Conservation (phyloP, 2,888 invertebrate species). For the Crepidodera aurea region DNA sequence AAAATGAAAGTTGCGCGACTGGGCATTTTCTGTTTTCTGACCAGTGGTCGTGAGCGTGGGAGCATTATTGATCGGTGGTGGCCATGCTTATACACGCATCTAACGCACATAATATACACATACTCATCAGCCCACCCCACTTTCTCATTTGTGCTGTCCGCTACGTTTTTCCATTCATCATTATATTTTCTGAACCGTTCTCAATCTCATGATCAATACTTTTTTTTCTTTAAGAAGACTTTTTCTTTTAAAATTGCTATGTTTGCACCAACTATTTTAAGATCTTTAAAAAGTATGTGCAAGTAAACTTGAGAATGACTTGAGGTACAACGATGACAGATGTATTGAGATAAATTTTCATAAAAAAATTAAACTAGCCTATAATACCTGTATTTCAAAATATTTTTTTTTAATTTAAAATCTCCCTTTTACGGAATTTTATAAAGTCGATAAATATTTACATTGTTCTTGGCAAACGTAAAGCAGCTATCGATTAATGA, state of each 20-base stretch:
- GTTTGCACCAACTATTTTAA: background rate
- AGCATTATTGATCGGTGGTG: slow-evolving; percentile 60
- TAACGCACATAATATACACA: slow-evolving; percentile 50
- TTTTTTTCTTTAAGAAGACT: slow-evolving; percentile 44
- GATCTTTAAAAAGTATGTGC: no score
- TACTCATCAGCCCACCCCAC: slow-evolving; percentile 52
- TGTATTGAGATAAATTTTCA: no score
- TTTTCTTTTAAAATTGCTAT: background rate
- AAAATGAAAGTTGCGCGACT: slow-evolving; percentile 61
- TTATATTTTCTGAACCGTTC: slow-evolving; percentile 60
- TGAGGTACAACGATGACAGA: no score
- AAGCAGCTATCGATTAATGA: no score
- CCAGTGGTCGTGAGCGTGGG: slow-evolving; percentile 62
- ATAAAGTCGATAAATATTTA: no score
- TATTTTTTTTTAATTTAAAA: no score
- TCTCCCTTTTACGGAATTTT: no score
- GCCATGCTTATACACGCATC: slow-evolving; percentile 56
- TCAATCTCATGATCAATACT: slow-evolving; percentile 62
- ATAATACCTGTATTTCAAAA: no score
- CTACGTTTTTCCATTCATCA: slow-evolving; percentile 61
- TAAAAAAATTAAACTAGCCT: no score
- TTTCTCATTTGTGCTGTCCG: slow-evolving; percentile 59
- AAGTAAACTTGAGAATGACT: no score
- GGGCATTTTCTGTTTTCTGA: slow-evolving; percentile 56
- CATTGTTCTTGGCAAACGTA: no score